These are phyloP conservation scores for Eudasyphora cyanicolor DNA, from an alignment of 2,888 invertebrate genomes.

Conservation along the genomic window DNA sequence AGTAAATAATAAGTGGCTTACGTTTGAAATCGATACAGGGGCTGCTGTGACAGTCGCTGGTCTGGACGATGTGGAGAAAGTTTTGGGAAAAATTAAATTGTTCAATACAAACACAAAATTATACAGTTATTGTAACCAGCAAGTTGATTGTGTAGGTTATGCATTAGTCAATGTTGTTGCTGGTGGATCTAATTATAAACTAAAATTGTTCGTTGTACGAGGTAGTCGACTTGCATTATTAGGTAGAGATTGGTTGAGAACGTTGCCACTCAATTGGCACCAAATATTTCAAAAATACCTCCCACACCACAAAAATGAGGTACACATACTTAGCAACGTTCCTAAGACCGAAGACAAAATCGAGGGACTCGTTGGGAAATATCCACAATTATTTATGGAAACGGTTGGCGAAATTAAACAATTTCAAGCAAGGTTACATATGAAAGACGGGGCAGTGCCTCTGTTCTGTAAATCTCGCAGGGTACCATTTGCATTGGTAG, in stretches of 20 bases:
- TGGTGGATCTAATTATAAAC: slow-evolving; percentile 4
- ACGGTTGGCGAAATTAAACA: slow-evolving; percentile 35
- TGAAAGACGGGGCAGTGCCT: slow-evolving; percentile 47
- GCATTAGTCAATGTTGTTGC: not conserved
- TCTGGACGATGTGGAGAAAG: slow-evolving; percentile 17
- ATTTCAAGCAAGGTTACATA: not conserved
- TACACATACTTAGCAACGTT: slow-evolving; percentile 12
- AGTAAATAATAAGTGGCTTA: slow-evolving; percentile 41
- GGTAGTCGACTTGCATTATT: slow-evolving; percentile 53
- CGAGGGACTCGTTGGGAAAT: not conserved
- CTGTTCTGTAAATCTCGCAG: slow-evolving; percentile 66
- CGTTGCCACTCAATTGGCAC: slow-evolving; percentile 47
- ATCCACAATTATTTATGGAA: slow-evolving; percentile 47
- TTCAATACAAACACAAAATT: slow-evolving; percentile 34
- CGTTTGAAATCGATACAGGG: slow-evolving; percentile 53
- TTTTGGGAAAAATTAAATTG: slow-evolving; percentile 38
- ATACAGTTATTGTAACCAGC: slow-evolving; percentile 41
- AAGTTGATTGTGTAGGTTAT: slow-evolving; percentile 17
- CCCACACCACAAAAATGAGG: not conserved
- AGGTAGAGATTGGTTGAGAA: slow-evolving; percentile 59
- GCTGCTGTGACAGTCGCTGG: slow-evolving; percentile 45
- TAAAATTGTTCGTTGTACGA: slow-evolving; percentile 52
- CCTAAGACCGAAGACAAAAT: not conserved
- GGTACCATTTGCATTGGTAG: slow-evolving; percentile 67
- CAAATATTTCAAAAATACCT: slow-evolving; percentile 12